Evolutionary conservation across 2,797 vertebrate species (phyloP), one percentile per base, ranked within the genome.

Genomic region (Micromesistius poutassou): DNA sequence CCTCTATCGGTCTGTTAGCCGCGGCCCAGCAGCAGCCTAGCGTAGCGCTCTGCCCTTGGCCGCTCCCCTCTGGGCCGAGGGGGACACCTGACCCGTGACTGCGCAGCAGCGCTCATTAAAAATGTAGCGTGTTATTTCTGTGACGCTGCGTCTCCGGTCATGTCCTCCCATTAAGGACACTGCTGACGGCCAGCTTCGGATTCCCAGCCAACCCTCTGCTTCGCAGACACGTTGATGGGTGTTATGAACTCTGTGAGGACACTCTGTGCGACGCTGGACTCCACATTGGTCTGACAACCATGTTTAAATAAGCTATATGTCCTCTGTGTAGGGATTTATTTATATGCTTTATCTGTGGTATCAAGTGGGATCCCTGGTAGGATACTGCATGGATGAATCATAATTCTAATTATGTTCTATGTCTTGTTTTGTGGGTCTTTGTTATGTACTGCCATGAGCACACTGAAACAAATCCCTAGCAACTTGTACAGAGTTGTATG

Each of bases 41-140:
- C 8, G 1, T 62, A 1, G 22, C 6, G 22, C 25, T 22, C 5
- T 68, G 62, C 25, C 62, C 62, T 68, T 68, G 62, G 1, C 62
- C 0, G 62, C 50, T 62, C 7, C 8, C 62, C 25, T 28, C 62
- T 25, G 22, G 9, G 62, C 62, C 4, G 7, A 10, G 1, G n/a
- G n/a, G 10, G 87, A 86, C 73, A 90, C 77, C 36, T 55, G 86
- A 93, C 86, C 86, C 62, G 66, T 80, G 42, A 87, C 86, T 78
- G 80, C 85, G 86, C 85, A 88, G 84, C 81, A 3, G 35, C 35
- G 42, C 81, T 87, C 88, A 92, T 93, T 90, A 93, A 91, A 91
- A 83, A 92, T 93, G 76, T 80, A 93, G 4, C 72, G 28, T 25
- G 13, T 40, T 33, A 77, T 77, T 38, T 77, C 72, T 77, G 42